These are phyloP conservation scores for Paracyclopina nana DNA, from an alignment of 1,140 invertebrate genomes.

Conservation along the genomic window DNA sequence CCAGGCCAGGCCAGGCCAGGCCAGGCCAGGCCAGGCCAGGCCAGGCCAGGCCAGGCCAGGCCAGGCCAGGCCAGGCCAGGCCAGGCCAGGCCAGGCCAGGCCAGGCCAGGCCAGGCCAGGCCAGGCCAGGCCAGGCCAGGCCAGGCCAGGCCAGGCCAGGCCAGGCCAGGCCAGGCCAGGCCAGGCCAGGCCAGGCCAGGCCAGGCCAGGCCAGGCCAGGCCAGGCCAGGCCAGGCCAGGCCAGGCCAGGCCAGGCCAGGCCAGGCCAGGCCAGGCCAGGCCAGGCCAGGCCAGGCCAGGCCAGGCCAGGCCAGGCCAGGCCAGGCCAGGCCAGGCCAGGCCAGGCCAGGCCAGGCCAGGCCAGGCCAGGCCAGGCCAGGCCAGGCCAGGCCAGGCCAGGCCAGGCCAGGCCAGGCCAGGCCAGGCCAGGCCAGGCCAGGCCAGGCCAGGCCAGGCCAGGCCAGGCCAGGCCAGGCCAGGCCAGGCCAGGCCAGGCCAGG, in stretches of 20 bases:
- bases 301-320: conserved; percentile 21
- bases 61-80: conserved; percentile 20
- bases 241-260: conserved; percentile 21
- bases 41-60: conserved; percentile 21
- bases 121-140: conserved; percentile 22
- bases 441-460: conserved; percentile 21
- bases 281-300: conserved; percentile 18
- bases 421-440: conserved; percentile 20
- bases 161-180: conserved; percentile 21
- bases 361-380: conserved; percentile 19
- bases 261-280: conserved; percentile 20
- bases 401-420: conserved; percentile 21
- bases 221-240: conserved; percentile 21
- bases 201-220: conserved; percentile 19
- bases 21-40: conserved; percentile 21
- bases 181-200: conserved; percentile 20
- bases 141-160: conserved; percentile 22
- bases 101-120: conserved; percentile 21
- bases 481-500: conserved; percentile 19
- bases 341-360: conserved; percentile 21
- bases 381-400: conserved; percentile 21
- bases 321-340: conserved; percentile 21
- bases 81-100: conserved; percentile 21
- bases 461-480: conserved; percentile 21
- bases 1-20: conserved; percentile 21